Evolutionary conservation across 2,888 invertebrate species (phyloP).

Genomic region (Pristionchus maxplancki): DNA sequence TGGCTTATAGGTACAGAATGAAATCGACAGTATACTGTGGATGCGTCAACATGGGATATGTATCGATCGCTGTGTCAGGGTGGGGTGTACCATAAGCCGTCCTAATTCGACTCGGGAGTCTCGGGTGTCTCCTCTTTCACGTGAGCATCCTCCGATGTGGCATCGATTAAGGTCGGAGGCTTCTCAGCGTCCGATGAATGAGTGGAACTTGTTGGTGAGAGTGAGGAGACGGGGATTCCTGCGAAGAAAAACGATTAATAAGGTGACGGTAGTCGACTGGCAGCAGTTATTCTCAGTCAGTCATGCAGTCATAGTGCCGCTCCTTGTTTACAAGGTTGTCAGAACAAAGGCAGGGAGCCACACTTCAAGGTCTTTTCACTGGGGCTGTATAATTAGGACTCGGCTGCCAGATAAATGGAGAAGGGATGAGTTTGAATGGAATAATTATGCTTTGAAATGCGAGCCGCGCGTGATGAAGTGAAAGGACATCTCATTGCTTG

Average conservation of each 20-base stretch:
- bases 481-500: not conserved
- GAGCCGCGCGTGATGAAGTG: conserved; percentile 17
- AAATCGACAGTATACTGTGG: conserved; percentile 7
- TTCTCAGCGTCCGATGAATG: conserved; percentile 49
- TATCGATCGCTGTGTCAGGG: conserved; percentile 1
- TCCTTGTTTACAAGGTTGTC: conserved; percentile 49
- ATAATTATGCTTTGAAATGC: conserved; percentile 42
- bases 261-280: not conserved
- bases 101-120: conserved; percentile 37
- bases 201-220: conserved; percentile 32
- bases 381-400: conserved; percentile 21
- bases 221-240: conserved; percentile 46
- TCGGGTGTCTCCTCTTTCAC: conserved; percentile 45
- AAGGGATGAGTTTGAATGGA: conserved; percentile 33
- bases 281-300: not conserved
- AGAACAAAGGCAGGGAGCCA: conserved; percentile 34
- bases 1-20: not conserved
- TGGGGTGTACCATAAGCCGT: not conserved
- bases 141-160: conserved; percentile 17
- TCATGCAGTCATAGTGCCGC: not conserved
- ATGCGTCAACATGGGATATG: not conserved
- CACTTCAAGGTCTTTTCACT: not conserved
- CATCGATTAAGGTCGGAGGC: conserved; percentile 46
- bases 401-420: conserved; percentile 14
- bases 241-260: not conserved